Conservation (phyloP, 2,113 vertebrate species). For the Numida meleagris region DNA sequence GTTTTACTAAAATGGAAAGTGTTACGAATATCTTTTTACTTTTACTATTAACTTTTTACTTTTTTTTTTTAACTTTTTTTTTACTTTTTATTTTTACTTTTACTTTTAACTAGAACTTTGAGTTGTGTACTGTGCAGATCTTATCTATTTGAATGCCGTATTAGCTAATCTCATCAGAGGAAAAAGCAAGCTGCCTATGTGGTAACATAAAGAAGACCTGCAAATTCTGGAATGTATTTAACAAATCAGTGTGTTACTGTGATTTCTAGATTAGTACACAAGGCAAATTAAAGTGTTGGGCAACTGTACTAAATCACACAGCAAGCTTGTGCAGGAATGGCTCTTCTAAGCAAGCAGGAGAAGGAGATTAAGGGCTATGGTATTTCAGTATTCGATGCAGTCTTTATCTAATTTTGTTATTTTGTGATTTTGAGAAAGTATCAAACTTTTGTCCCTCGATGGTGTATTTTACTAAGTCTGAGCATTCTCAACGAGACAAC, state of each 20-base stretch:
- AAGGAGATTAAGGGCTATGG: background rate
- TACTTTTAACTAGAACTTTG: background rate
- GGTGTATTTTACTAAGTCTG: background rate
- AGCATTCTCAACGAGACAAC: background rate
- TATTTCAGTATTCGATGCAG: background rate
- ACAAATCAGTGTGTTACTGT: background rate
- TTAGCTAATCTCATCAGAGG: background rate
- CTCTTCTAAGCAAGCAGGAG: background rate
- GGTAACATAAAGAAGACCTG: background rate
- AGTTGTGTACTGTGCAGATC: background rate
- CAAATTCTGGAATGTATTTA: background rate
- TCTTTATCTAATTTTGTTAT: background rate
- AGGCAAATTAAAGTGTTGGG: background rate
- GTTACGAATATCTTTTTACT: background rate
- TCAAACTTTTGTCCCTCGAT: conserved; percentile 7
- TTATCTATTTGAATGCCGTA: background rate
- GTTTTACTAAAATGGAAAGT: background rate
- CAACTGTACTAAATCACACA: rapidly evolving
- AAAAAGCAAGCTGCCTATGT: background rate
- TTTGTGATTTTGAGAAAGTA: background rate
- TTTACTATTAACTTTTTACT: too few relatives aligned
- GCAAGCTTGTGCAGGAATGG: background rate
- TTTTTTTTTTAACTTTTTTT: too few relatives aligned
- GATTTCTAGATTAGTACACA: background rate
- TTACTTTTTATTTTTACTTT: background rate